Evolutionary conservation across 2,113 vertebrate genomes (phyloP).

Genomic region (Alethe castanea): DNA sequence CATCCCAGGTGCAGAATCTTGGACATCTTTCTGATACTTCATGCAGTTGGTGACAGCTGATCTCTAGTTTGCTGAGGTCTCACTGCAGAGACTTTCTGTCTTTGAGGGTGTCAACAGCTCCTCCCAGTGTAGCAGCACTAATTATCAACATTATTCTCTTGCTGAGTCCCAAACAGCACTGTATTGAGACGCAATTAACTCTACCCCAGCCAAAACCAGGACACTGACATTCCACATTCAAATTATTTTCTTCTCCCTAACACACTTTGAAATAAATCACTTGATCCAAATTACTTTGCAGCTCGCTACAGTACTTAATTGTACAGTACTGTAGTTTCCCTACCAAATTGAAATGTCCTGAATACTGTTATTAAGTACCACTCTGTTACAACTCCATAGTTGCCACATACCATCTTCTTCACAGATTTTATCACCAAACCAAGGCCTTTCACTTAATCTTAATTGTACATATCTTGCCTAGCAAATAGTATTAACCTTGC

Average conservation of each 20-base stretch:
- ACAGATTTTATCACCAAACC: background rate
- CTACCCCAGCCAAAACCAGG: background rate
- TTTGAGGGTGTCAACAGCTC: background rate
- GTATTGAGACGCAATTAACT: background rate
- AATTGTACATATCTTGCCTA: background rate
- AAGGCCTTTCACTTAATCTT: background rate
- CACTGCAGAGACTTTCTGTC: background rate
- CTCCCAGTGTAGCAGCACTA: background rate
- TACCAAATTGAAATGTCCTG: background rate
- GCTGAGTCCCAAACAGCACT: background rate
- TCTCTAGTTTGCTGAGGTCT: background rate
- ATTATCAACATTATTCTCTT: background rate
- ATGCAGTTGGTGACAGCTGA: rapidly evolving
- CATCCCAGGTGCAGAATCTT: rapidly evolving
- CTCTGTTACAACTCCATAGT: rapidly evolving
- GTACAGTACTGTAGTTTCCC: background rate
- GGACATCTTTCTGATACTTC: background rate
- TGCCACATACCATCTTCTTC: background rate
- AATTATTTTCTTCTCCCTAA: background rate
- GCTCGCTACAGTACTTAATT: background rate
- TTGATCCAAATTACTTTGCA: background rate
- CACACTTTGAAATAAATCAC: background rate
- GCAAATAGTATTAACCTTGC: background rate
- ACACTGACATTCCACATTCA: background rate
- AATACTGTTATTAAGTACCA: background rate